Evolutionary conservation across 2,797 vertebrate genomes (phyloP).

Genomic region (Notamacropus eugenii): DNA sequence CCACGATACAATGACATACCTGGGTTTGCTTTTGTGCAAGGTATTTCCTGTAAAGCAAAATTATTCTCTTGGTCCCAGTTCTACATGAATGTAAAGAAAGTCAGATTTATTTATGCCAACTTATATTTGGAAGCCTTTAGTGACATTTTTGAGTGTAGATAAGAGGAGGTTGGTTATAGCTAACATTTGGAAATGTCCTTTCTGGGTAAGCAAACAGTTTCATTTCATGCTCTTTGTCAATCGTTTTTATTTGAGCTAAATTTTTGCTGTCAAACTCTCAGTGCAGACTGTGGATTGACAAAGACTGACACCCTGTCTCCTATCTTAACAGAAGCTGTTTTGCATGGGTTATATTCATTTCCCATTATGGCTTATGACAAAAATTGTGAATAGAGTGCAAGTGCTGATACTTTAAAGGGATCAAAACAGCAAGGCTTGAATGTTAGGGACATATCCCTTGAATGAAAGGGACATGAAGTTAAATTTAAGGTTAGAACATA

Average conservation of each 20-base stretch:
- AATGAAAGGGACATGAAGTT: slow-evolving; percentile 4
- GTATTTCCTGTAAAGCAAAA: slow-evolving; percentile 65
- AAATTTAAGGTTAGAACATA: slow-evolving; percentile 30
- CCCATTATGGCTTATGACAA: slow-evolving; percentile 47
- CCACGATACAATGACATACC: slow-evolving; percentile 46
- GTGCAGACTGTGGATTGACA: slow-evolving; percentile 57
- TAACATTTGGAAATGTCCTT: slow-evolving; percentile 70
- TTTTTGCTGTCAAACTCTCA: slow-evolving; percentile 59
- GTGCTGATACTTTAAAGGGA: slow-evolving; percentile 47
- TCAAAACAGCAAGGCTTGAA: slow-evolving; percentile 39
- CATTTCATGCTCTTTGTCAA: slow-evolving; percentile 68
- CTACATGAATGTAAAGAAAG: slow-evolving; percentile 50
- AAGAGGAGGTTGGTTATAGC: slow-evolving; percentile 69
- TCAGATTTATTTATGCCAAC: slow-evolving; percentile 64
- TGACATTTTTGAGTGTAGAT: slow-evolving; percentile 65
- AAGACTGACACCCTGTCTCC: slow-evolving; percentile 53
- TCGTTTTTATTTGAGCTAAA: slow-evolving; percentile 59
- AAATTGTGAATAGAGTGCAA: slow-evolving; percentile 56
- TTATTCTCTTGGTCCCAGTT: slow-evolving; percentile 32
- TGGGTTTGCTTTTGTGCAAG: slow-evolving; percentile 54
- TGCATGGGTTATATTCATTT: slow-evolving; percentile 69
- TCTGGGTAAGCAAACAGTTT: slow-evolving; percentile 70
- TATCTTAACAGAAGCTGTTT: slow-evolving; percentile 65
- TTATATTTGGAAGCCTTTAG: slow-evolving; percentile 61
- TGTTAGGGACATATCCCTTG: no score